phyloP scores from a whole-genome alignment of 2,797 vertebrate genomes.

The Liparis tanakae region DNA sequence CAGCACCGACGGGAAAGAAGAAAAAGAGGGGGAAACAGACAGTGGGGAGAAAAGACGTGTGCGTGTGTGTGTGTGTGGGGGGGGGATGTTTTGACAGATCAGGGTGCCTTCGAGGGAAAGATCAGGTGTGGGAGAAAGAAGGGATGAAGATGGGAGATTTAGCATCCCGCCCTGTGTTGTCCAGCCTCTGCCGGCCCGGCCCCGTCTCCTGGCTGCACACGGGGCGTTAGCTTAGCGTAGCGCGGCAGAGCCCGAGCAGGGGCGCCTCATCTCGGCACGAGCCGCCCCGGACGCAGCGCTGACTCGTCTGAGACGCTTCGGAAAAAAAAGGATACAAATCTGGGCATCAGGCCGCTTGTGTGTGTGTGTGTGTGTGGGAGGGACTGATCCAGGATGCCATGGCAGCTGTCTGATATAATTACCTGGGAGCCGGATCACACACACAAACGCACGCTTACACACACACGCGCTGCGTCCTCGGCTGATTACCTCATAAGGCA shows the following conservation, averaged over 20 bases:
- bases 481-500: conserved; percentile 73
- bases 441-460: conserved; percentile 18
- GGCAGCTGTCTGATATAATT: conserved; percentile 83
- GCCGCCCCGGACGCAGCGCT: conserved; percentile 44
- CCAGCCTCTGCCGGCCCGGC: conserved; percentile 6
- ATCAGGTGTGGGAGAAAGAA: conserved; percentile 44
- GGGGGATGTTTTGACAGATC: conserved; percentile 60
- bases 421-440: conserved; percentile 74
- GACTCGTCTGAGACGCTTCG: conserved; percentile 59
- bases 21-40: conserved; percentile 22
- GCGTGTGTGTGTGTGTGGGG: neutral
- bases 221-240: conserved; percentile 32
- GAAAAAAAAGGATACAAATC: conserved; percentile 73
- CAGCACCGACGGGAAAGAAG: conserved; percentile 38
- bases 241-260: conserved; percentile 48
- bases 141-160: conserved; percentile 46
- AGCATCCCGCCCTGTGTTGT: conserved; percentile 5
- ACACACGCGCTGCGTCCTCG: conserved; percentile 34
- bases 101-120: conserved; percentile 54
- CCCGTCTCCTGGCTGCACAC: conserved; percentile 16
- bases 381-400: conserved; percentile 79
- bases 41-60: conserved; percentile 28
- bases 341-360: conserved; percentile 59
- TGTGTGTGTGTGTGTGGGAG: conserved; percentile 55
- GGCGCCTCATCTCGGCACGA: conserved; percentile 57